Conservation (phyloP, 2,113 vertebrate species). For the Isichthys henryi region DNA sequence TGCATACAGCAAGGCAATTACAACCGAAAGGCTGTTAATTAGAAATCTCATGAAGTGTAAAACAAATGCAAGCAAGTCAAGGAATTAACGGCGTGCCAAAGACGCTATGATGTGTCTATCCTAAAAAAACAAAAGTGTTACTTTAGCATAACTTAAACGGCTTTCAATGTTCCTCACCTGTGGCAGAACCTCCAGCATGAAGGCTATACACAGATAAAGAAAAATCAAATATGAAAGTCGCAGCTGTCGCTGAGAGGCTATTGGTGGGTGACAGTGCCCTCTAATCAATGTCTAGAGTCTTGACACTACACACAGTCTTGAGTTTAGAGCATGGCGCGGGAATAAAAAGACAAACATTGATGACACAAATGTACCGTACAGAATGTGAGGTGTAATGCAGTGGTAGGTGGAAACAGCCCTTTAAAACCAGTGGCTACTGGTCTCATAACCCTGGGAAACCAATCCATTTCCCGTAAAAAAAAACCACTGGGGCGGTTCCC, state of each 20-base stretch:
- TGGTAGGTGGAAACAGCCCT: conserved; percentile 23
- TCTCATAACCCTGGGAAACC: conserved; percentile 32
- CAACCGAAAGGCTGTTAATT: not conserved
- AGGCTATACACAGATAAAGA: not conserved
- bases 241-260: not conserved
- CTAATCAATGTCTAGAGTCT: not conserved
- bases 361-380: not conserved
- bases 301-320: not conserved
- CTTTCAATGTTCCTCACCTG: not conserved
- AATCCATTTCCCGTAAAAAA: conserved; percentile 54
- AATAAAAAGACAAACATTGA: not conserved
- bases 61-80: not conserved
- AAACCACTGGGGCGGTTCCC: conserved; percentile 44
- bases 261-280: not conserved
- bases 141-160: not conserved
- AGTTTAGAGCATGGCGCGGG: not conserved
- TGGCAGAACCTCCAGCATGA: not conserved
- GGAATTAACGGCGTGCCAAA: not conserved
- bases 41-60: not conserved
- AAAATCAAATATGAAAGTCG: not conserved
- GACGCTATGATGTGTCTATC: not conserved
- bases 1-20: not conserved
- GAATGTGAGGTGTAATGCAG: not conserved
- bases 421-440: conserved; percentile 36
- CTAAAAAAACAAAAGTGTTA: not conserved